Evolutionary conservation across 1,140 invertebrate species (phyloP), one percentile per base, ranked within the genome.

Genomic region (Bombus polaris): DNA sequence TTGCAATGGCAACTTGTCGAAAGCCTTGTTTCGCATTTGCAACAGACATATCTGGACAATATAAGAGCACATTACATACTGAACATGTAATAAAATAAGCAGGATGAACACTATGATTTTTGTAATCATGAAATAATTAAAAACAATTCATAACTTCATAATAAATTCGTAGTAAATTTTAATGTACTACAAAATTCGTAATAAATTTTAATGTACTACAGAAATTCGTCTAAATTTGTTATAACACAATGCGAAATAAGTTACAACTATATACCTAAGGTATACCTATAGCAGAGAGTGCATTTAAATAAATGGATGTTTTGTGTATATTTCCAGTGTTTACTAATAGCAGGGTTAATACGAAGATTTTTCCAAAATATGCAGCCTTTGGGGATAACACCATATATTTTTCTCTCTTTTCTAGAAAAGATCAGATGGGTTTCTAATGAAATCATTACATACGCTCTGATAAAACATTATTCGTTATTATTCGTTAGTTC

Each of bases 1-100:
- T 93, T 44, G 96, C 96, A 71, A 97, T 97, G 25, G 97, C 97
- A 1, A 98, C 94, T 66, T 96, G 96, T 71, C 96, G 96, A 89
- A 97, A 97, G 59, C 97, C 96, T 93, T 95, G 95, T 82, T 95
- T 95, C 6, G 94, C 92, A 39, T 94, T 94, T 35, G 85, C 6
- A 5, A 95, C 93, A 9, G 93, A 93, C 75, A 92, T 91, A 89
- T 95, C 94, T 94, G n/a, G 68, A 88, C 86, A n/a, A 77, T 68
- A 70, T 32, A 15, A 83, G 53, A 37, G 22, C 59, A 2, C 0
- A 47, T 84, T 62, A 72, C 8, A 32, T 9, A 71, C 15, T 32
- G 15, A 57, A 66, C 1, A 15, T 6, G 0, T 37, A 10, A 62
- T 44, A 5, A 39, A 83, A 0, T 12, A 39, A 53, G 3, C 15